Evolutionary conservation across 2,888 invertebrate genomes (phyloP).

Genomic region (Leistus spinibarbis): DNA sequence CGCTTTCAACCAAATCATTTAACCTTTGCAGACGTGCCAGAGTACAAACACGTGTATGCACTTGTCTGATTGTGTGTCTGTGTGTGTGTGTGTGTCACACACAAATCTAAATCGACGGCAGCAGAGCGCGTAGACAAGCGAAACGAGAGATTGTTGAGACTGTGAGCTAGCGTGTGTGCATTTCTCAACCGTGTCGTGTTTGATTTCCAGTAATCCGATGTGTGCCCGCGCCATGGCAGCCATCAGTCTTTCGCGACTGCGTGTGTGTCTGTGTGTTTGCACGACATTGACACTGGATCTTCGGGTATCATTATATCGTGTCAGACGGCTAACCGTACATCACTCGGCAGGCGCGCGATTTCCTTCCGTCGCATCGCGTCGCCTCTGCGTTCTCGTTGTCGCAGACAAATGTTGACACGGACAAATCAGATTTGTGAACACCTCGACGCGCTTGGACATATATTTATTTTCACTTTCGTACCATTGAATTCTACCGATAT

Average conservation of each 20-base stretch:
- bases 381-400: neutral
- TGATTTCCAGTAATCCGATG: slow-evolving; percentile 4
- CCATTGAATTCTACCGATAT: neutral
- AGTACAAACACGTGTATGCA: too few relatives aligned
- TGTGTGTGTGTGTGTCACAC: neutral
- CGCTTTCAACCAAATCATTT: neutral
- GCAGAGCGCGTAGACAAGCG: neutral
- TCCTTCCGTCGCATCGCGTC: neutral
- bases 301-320: slow-evolving; percentile 3
- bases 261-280: neutral
- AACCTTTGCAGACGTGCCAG: too few relatives aligned
- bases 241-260: neutral
- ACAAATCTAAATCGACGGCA: neutral
- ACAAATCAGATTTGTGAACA: neutral
- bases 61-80: neutral
- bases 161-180: neutral
- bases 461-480: neutral
- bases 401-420: slow-evolving; percentile 4
- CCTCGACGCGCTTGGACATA: neutral
- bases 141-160: neutral
- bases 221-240: too few relatives aligned
- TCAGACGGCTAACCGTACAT: neutral
- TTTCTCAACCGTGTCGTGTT: neutral
- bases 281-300: slow-evolving; percentile 9
- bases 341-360: neutral